Evolutionary conservation across 2,888 invertebrate species (phyloP), one percentile per base, ranked within the genome.

Genomic region (Chloroclystis v-ata): DNA sequence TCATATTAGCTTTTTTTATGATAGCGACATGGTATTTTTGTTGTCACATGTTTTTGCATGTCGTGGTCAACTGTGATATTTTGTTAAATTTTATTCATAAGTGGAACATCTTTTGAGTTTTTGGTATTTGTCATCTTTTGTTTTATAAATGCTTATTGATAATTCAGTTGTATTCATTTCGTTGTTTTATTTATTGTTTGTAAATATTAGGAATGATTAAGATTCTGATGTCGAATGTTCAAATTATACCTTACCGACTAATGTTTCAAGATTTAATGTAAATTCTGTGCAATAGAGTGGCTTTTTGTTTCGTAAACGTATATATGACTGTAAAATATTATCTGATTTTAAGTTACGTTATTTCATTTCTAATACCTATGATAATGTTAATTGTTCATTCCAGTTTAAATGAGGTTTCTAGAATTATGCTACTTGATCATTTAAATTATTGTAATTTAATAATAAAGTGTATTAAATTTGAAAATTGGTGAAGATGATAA

Each of bases 41-140:
- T 73, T 78, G 69, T 73, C 79, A 76, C 74, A 63, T 72, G 75
- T 33, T 73, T 69, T 74, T 72, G 56, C 60, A 61, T 78, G 76
- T 85, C 86, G 85, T 86, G 82, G 85, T 84, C 80, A 82, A 78
- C 87, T 87, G 87, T 87, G 87, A 87, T 87, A 87, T 86, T 87
- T 84, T 83, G 84, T 87, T 87, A 83, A 85, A 84, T 79, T 82
- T 83, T 78, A 79, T 82, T 81, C 75, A 72, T 84, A 82, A 77
- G 80, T 74, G 70, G 67, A 73, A 71, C 74, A 75, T 61, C 67
- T 72, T 75, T 72, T 74, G 63, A 64, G 65, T 77, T 67, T 61
- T 68, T 72, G n/a, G n/a, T n/a, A 39, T 32, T 72, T 68, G 72
- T 66, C 60, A 59, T 60, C 10, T 20, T 35, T 35, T 71, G 68